These are phyloP conservation scores for Taeniopygia guttata DNA, from an alignment of 2,797 vertebrate genomes.

Conservation along the genomic window DNA sequence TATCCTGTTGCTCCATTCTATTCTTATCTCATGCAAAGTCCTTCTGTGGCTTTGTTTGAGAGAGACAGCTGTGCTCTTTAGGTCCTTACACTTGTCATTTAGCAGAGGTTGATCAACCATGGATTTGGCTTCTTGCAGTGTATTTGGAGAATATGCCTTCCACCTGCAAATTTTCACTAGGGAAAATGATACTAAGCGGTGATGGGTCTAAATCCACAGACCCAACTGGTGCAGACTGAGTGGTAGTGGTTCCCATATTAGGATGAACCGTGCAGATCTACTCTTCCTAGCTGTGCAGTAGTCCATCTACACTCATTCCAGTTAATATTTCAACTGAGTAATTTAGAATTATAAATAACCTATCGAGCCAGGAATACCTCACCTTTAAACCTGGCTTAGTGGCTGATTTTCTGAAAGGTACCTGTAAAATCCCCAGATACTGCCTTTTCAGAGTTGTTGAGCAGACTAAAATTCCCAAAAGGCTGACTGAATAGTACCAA, in stretches of 20 bases:
- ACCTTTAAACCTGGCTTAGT: neutral
- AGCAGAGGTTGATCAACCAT: neutral
- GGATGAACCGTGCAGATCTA: neutral
- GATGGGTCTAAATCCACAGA: neutral
- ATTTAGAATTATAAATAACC: neutral
- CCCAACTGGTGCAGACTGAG: neutral
- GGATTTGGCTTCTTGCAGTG: neutral
- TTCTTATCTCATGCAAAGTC: neutral
- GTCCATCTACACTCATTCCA: neutral
- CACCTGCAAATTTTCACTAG: fast-evolving
- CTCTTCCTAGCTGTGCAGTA: neutral
- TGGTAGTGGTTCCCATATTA: neutral
- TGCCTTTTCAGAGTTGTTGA: neutral
- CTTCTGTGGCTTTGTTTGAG: neutral
- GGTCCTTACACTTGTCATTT: neutral
- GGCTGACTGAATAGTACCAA: neutral
- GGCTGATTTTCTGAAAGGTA: neutral
- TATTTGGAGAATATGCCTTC: neutral
- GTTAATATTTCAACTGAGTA: neutral
- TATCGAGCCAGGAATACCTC: neutral
- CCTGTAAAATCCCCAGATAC: neutral
- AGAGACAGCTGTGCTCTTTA: neutral
- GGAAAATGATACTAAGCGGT: neutral
- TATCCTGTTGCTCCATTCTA: neutral
- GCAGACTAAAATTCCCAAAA: neutral